phyloP scores from a whole-genome alignment of 2,797 vertebrate genomes.

The Morus bassanus region DNA sequence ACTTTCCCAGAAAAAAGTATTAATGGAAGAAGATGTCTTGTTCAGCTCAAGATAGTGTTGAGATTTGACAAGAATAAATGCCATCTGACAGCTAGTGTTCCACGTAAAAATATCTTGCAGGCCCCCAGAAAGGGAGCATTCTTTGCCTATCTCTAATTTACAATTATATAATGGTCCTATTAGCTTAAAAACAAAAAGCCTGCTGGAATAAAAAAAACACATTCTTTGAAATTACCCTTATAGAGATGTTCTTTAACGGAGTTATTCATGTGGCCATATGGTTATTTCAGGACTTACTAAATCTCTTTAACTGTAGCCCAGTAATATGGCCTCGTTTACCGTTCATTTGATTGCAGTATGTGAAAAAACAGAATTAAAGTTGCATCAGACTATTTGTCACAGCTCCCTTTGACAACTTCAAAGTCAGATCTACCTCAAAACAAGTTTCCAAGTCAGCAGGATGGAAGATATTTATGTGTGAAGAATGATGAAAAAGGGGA shows the following conservation, averaged over 20 bases:
- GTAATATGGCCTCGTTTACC: background rate
- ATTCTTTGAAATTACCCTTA: background rate
- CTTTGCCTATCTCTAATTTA: background rate
- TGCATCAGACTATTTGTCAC: background rate
- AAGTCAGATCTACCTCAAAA: constrained; percentile 5
- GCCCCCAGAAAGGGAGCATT: background rate
- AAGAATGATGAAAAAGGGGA: background rate
- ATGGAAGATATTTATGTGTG: constrained; percentile 1
- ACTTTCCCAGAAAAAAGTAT: background rate
- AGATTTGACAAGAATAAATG: background rate
- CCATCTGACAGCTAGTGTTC: background rate
- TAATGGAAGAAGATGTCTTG: background rate
- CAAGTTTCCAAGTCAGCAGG: constrained; percentile 14
- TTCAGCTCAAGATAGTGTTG: background rate
- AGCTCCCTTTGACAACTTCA: constrained; percentile 3
- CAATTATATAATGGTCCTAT: background rate
- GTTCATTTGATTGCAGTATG: background rate
- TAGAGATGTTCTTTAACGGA: background rate
- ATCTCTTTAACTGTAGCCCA: background rate
- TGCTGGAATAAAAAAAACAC: accelerated
- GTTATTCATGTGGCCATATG: background rate
- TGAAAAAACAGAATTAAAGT: constrained; percentile 4
- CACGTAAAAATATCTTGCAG: background rate
- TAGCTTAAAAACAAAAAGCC: background rate
- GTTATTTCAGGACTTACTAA: background rate